Evolutionary conservation across 2,797 vertebrate species (phyloP), one percentile per base, ranked within the genome.

Genomic region (Sitta carolinensis): DNA sequence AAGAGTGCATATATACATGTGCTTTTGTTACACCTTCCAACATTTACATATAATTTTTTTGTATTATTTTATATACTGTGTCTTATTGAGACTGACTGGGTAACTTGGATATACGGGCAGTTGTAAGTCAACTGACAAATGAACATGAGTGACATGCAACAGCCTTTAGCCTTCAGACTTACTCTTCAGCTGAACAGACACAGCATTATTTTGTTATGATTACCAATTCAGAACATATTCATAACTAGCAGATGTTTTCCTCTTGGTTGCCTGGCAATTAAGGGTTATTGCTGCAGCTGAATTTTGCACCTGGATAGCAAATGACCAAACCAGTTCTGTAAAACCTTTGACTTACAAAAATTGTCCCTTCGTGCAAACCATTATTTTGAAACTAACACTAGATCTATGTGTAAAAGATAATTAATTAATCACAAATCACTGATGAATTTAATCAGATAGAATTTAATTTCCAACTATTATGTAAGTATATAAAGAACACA

Each of bases 221-320:
- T 96, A 90, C 57, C 88, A 92, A 94, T 95, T 97, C 75, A 91
- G 89, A 97, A 94, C 32, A 55, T 93, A 76, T 63, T 96, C 95
- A 84, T 76, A 67, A 77, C 75, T 48, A 95, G 77, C 82, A 96
- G 94, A 95, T 97, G 90, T 94, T 97, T 95, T 51, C 34, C 40
- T 96, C 61, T 87, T 84, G 29, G 79, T 96, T 95, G 84, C 77
- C 68, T 97, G 77, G 73, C 66, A 97, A 97, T 96, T 97, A 96
- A 89, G 82, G 47, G n/a, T 91, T 83, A 51, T 83, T 96, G 47
- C 47, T 94, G 81, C 78, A 96, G 92, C 89, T 97, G 94, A 96
- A 85, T 89, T 97, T 94, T 94, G 86, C 88, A 96, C 67, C 89
- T 96, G 91, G 87, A 50, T 76, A 55, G 30, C 58, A 90, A 64